phyloP scores from a whole-genome alignment of 1,140 invertebrate genomes.

The Marisa cornuarietis region DNA sequence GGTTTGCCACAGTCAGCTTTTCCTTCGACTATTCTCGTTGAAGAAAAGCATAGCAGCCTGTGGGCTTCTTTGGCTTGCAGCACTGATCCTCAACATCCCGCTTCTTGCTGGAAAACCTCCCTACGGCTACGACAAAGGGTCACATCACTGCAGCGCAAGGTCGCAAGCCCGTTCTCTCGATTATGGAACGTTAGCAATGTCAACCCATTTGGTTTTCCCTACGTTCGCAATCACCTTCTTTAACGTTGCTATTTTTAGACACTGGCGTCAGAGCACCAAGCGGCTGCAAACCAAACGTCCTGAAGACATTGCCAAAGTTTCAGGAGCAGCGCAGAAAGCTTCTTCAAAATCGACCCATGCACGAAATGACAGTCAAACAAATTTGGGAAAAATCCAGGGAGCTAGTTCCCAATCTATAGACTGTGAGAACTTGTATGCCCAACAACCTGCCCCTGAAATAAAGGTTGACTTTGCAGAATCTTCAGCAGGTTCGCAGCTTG shows the following conservation, averaged over 20 bases:
- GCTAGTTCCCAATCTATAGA: too few relatives aligned
- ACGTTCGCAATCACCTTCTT: conserved; percentile 1
- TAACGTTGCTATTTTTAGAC: conserved; percentile 5
- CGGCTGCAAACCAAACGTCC: too few relatives aligned
- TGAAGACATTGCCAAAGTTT: too few relatives aligned
- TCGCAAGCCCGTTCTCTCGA: background rate
- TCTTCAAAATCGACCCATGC: too few relatives aligned
- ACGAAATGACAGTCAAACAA: too few relatives aligned
- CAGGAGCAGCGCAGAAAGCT: too few relatives aligned
- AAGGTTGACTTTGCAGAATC: too few relatives aligned
- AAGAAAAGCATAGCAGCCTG: background rate
- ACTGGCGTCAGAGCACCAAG: background rate
- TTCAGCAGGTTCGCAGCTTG: too few relatives aligned
- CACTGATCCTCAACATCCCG: background rate
- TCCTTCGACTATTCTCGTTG: background rate
- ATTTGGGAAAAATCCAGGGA: too few relatives aligned
- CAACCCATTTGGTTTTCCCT: background rate
- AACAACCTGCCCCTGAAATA: too few relatives aligned
- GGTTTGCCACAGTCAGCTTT: background rate
- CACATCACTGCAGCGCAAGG: conserved; percentile 1
- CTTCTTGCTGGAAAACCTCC: background rate
- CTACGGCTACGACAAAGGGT: conserved; percentile 10
- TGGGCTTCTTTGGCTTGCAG: background rate
- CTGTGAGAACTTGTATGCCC: too few relatives aligned
- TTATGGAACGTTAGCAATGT: background rate